phyloP scores from a whole-genome alignment of 1,140 invertebrate genomes.

The Drosophila chauvacae region DNA sequence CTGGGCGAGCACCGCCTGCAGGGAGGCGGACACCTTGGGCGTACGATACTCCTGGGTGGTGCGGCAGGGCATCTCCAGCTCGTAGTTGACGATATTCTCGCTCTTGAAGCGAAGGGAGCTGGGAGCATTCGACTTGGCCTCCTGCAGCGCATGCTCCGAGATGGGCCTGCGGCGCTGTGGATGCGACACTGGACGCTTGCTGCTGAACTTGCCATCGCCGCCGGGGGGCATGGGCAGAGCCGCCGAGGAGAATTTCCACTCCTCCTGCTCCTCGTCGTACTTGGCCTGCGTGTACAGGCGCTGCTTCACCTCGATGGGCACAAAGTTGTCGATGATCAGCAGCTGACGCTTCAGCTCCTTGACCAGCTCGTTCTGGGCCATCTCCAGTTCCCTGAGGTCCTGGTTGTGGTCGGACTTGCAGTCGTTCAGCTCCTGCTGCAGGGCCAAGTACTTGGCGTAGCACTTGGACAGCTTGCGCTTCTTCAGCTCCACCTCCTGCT shows the following conservation, averaged over 20 bases:
- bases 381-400: conserved; percentile 92
- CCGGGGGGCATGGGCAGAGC: conserved; percentile 65
- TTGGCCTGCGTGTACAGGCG: conserved; percentile 91
- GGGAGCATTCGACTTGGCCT: conserved; percentile 85
- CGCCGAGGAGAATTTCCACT: conserved; percentile 88
- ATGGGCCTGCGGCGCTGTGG: conserved; percentile 88
- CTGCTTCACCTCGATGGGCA: conserved; percentile 95
- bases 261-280: conserved; percentile 95
- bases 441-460: conserved; percentile 83
- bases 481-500: conserved; percentile 96
- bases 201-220: conserved; percentile 84
- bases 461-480: conserved; percentile 93
- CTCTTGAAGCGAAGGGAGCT: conserved; percentile 88
- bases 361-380: conserved; percentile 92
- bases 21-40: conserved; percentile 89
- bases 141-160: conserved; percentile 90
- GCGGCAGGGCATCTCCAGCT: conserved; percentile 91
- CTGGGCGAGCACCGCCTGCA: conserved; percentile 90
- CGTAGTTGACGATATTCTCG: conserved; percentile 93
- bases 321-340: conserved; percentile 98
- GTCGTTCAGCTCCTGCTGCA: conserved; percentile 91
- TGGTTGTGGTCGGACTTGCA: conserved; percentile 92
- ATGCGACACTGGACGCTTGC: conserved; percentile 88
- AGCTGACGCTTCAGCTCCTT: conserved; percentile 92
- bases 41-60: conserved; percentile 92